Percentiles rank a stretch among this genome's conserved stretches.
Evolutionary conservation across 1,140 invertebrate species (phyloP).

Genomic region (Galleria mellonella): DNA sequence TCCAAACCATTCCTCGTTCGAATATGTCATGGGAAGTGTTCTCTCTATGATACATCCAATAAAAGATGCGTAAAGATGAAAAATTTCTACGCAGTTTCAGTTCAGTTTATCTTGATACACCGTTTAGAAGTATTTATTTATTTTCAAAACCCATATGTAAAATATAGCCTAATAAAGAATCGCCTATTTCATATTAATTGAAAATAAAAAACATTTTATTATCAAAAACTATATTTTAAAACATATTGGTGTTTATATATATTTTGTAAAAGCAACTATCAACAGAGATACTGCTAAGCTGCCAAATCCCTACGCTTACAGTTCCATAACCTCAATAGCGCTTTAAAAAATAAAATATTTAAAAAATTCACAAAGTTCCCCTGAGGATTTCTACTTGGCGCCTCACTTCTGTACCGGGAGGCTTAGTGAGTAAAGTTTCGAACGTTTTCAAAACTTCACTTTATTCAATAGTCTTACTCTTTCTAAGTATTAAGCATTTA

Average conservation of each 20-base stretch:
- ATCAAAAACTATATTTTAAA: background rate
- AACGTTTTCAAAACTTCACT: slow-evolving; percentile 34
- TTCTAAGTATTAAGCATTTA: slow-evolving; percentile 32
- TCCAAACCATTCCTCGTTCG: too few relatives aligned
- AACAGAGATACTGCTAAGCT: slow-evolving; percentile 1
- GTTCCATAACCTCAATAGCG: slow-evolving; percentile 27
- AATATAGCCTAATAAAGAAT: too few relatives aligned
- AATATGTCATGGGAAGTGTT: too few relatives aligned
- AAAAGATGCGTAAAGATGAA: too few relatives aligned
- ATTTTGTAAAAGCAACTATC: background rate
- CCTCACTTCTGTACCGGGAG: slow-evolving; percentile 34
- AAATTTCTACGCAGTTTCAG: too few relatives aligned
- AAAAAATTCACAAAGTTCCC: slow-evolving; percentile 42
- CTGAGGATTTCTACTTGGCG: slow-evolving; percentile 33
- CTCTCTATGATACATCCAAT: too few relatives aligned
- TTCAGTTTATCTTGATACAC: too few relatives aligned
- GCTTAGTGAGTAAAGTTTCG: slow-evolving; percentile 40
- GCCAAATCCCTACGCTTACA: slow-evolving; percentile 35
- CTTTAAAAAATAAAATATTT: slow-evolving; percentile 46
- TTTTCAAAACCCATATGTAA: too few relatives aligned
- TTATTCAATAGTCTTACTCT: slow-evolving; percentile 41
- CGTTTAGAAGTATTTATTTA: too few relatives aligned
- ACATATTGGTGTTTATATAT: background rate
- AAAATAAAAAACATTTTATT: too few relatives aligned
- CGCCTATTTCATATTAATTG: too few relatives aligned